Percentiles rank a stretch among this genome's conserved stretches.
These are phyloP conservation scores for Resseliella maxima DNA, from an alignment of 2,888 invertebrate genomes.

Conservation along the genomic window DNA sequence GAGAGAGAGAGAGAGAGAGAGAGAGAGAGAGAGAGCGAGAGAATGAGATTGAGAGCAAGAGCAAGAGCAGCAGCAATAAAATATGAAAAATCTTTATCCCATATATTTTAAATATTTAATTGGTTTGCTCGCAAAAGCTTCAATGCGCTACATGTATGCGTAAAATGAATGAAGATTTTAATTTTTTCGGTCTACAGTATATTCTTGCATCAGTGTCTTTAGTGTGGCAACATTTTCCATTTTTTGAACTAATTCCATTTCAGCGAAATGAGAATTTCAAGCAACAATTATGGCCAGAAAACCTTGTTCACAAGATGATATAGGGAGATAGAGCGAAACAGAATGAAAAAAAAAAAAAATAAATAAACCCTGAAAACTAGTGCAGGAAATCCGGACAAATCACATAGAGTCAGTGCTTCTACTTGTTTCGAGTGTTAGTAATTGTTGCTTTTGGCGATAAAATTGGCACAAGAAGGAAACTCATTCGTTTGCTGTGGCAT, in stretches of 20 bases:
- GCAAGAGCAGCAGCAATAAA: not conserved
- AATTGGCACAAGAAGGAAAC: not conserved
- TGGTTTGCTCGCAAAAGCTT: not conserved
- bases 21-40: too few relatives aligned
- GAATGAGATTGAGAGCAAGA: not conserved
- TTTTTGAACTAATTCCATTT: not conserved
- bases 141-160: not conserved
- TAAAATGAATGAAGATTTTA: not conserved
- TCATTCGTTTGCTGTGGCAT: not conserved
- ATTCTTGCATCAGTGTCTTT: not conserved
- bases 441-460: not conserved
- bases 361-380: too few relatives aligned
- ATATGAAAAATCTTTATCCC: not conserved
- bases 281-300: not conserved
- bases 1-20: too few relatives aligned
- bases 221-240: not conserved
- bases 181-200: not conserved
- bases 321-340: not conserved
- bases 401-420: not conserved
- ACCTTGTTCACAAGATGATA: not conserved
- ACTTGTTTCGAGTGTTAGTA: not conserved
- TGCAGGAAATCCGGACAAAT: not conserved
- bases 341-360: not conserved
- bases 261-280: not conserved
- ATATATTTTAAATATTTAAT: conserved; percentile 21